Conservation (phyloP, 2,888 invertebrate genomes). For the Steinernema carpocapsae region DNA sequence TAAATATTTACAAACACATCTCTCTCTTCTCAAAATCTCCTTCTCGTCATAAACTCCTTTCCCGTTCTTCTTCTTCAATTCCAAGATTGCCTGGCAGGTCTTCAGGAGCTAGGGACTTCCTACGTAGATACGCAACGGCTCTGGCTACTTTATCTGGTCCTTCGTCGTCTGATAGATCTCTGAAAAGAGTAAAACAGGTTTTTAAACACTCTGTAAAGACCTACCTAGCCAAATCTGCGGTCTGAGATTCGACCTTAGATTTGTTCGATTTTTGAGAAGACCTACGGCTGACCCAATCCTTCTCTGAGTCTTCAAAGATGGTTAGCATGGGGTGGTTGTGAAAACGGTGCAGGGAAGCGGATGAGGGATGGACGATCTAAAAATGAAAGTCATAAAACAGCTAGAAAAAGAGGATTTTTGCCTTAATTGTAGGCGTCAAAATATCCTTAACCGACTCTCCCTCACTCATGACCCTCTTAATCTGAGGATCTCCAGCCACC, state of each 20-base stretch:
- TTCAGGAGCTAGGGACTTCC: slow-evolving; percentile 54
- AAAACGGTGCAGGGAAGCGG: slow-evolving; percentile 47
- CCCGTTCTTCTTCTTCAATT: too few species aligned
- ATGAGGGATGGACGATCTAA: slow-evolving; percentile 46
- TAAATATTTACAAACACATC: slow-evolving; percentile 14
- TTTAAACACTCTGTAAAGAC: background rate
- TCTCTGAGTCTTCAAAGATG: slow-evolving; percentile 41
- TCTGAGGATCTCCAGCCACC: background rate
- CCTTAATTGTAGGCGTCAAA: slow-evolving; percentile 62
- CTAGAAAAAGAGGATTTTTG: too few species aligned
- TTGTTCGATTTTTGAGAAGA: slow-evolving; percentile 39
- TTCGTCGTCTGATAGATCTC: slow-evolving; percentile 18
- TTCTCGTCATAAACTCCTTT: background rate
- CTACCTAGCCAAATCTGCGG: background rate
- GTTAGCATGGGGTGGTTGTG: slow-evolving; percentile 47
- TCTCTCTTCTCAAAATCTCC: background rate
- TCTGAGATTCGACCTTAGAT: background rate
- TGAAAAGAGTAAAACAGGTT: slow-evolving; percentile 21
- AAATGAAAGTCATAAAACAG: slow-evolving; percentile 20
- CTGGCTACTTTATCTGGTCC: slow-evolving; percentile 53
- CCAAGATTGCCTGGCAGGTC: slow-evolving; percentile 31
- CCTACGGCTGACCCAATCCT: slow-evolving; percentile 36
- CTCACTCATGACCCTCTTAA: background rate
- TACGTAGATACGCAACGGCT: slow-evolving; percentile 58
- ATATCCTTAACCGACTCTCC: slow-evolving; percentile 50